These are phyloP conservation scores for Rallus crepitans DNA, from an alignment of 2,797 vertebrate genomes.

Conservation along the genomic window DNA sequence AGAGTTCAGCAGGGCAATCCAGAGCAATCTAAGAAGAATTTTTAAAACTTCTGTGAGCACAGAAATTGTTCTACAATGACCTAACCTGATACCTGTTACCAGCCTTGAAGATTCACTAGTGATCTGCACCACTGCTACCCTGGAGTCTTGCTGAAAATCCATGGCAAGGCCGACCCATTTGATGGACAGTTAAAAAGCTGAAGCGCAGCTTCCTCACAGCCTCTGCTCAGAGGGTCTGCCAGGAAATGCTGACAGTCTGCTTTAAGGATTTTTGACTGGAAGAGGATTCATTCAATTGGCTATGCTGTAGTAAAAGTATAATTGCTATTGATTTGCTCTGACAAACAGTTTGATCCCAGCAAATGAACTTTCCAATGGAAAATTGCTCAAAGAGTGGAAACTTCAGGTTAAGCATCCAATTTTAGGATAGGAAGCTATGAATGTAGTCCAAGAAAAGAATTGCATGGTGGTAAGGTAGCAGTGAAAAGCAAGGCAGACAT, in stretches of 20 bases:
- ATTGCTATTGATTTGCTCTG: conserved; percentile 26
- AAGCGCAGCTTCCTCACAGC: background rate
- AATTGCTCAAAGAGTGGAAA: background rate
- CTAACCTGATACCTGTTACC: background rate
- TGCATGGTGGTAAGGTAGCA: background rate
- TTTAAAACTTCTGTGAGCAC: conserved; percentile 7
- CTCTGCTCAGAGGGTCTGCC: background rate
- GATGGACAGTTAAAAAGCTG: background rate
- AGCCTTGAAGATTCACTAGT: background rate
- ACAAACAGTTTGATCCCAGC: background rate
- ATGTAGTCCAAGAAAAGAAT: background rate
- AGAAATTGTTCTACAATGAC: background rate
- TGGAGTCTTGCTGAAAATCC: background rate
- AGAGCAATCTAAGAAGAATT: conserved; percentile 84
- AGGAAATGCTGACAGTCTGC: background rate
- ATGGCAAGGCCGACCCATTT: background rate
- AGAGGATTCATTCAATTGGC: background rate
- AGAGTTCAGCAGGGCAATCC: conserved; percentile 88
- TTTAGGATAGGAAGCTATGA: background rate
- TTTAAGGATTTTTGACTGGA: background rate
- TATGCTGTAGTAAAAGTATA: background rate
- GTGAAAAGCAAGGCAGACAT: background rate
- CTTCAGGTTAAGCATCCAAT: background rate
- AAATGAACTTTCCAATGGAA: conserved; percentile 22
- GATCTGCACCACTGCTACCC: background rate